Evolutionary conservation across 2,113 vertebrate genomes (phyloP).

Genomic region (Melanerpes formicivorus): DNA sequence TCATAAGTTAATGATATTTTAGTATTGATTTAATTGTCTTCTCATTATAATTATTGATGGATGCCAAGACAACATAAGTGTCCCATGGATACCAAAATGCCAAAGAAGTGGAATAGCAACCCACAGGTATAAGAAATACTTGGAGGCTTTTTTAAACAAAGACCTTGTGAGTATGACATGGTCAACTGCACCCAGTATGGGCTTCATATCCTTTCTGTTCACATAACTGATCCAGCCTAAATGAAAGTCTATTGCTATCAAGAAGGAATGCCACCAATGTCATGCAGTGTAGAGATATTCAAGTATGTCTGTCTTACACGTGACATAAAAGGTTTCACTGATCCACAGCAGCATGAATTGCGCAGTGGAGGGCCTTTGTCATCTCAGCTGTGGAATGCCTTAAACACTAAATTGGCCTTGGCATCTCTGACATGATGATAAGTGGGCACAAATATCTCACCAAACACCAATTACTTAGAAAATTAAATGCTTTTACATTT

Average conservation of each 20-base stretch:
- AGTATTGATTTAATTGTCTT: neutral
- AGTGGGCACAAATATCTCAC: conserved; percentile 14
- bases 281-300: neutral
- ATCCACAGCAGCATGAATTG: neutral
- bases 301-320: neutral
- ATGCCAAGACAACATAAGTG: neutral
- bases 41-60: neutral
- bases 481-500: neutral
- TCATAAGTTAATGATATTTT: neutral
- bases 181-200: neutral
- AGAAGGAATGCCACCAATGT: conserved; percentile 40
- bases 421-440: neutral
- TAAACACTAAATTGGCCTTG: neutral
- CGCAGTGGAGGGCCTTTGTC: neutral
- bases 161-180: rapidly evolving
- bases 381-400: neutral
- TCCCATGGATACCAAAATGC: neutral
- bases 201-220: neutral
- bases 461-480: neutral
- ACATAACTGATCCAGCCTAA: neutral
- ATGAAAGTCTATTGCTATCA: conserved; percentile 13
- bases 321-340: conserved; percentile 21
- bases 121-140: neutral
- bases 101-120: neutral
- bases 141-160: neutral